Evolutionary conservation across 2,797 vertebrate genomes (phyloP).

Genomic region (Erpetoichthys calabaricus): DNA sequence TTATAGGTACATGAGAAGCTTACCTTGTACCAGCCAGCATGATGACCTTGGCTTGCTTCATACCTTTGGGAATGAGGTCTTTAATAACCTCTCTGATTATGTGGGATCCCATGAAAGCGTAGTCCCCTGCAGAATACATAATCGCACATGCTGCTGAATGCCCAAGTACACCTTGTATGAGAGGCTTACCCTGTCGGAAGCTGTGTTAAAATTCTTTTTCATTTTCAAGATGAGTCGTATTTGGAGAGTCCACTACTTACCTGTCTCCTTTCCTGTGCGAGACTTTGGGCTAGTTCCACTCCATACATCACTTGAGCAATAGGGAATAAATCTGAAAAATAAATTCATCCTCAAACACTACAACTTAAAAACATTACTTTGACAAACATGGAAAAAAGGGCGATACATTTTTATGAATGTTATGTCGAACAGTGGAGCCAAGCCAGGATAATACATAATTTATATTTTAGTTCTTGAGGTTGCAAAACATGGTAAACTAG

Average conservation of each 20-base stretch:
- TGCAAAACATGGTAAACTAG: too few species aligned
- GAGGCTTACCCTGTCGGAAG: not conserved
- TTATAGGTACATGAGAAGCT: constrained; percentile 10
- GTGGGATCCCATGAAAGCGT: constrained; percentile 63
- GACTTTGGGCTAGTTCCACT: constrained; percentile 41
- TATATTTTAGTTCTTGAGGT: too few species aligned
- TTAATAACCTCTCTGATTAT: constrained; percentile 69
- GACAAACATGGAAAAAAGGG: too few species aligned
- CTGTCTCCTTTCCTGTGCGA: constrained; percentile 36
- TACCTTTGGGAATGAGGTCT: constrained; percentile 60
- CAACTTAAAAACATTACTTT: too few species aligned
- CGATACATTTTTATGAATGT: too few species aligned
- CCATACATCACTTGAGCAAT: constrained; percentile 75
- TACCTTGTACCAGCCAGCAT: constrained; percentile 67
- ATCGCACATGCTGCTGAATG: not conserved
- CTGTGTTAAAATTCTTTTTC: not conserved
- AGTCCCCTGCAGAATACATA: constrained; percentile 32
- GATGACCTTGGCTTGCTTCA: constrained; percentile 63
- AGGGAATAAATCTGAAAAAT: constrained; percentile 56
- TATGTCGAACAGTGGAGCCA: too few species aligned
- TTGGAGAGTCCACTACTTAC: constrained; percentile 22
- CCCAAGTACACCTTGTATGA: not conserved
- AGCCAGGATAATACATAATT: too few species aligned
- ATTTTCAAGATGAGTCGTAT: not conserved
- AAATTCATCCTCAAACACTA: too few species aligned